Conservation (phyloP, 2,888 invertebrate genomes). For the Cerceris ruficornis region DNA sequence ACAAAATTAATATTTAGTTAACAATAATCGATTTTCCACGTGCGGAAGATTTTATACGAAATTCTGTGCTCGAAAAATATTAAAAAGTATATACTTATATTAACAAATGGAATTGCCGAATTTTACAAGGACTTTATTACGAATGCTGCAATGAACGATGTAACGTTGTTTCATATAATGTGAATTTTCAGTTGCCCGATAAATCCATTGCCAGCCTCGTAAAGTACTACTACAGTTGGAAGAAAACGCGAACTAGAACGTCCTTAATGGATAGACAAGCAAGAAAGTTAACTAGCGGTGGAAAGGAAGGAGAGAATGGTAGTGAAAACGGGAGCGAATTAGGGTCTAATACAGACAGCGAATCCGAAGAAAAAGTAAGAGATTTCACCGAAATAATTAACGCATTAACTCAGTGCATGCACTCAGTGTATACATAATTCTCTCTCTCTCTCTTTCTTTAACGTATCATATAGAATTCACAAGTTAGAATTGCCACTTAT, state of each 20-base stretch:
- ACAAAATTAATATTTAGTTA: too few species aligned
- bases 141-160: background rate
- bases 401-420: conserved; percentile 37
- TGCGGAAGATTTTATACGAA: too few species aligned
- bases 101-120: too few species aligned
- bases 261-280: conserved; percentile 96
- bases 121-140: too few species aligned
- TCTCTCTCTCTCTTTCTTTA: conserved; percentile 28
- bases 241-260: conserved; percentile 95
- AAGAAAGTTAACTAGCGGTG: conserved; percentile 85
- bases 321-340: conserved; percentile 93
- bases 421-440: conserved; percentile 11
- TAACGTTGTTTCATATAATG: background rate
- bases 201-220: conserved; percentile 98
- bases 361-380: conserved; percentile 94
- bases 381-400: conserved; percentile 24
- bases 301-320: conserved; percentile 87
- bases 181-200: conserved; percentile 91
- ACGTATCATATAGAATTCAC: conserved; percentile 11
- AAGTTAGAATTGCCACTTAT: conserved; percentile 23
- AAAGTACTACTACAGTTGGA: conserved; percentile 99
- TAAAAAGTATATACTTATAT: too few species aligned
- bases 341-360: conserved; percentile 93
- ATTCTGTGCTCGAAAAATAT: too few species aligned
- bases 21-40: too few species aligned